Conservation (phyloP, 2,113 vertebrate species). For the Gnathonemus longibarbis region DNA sequence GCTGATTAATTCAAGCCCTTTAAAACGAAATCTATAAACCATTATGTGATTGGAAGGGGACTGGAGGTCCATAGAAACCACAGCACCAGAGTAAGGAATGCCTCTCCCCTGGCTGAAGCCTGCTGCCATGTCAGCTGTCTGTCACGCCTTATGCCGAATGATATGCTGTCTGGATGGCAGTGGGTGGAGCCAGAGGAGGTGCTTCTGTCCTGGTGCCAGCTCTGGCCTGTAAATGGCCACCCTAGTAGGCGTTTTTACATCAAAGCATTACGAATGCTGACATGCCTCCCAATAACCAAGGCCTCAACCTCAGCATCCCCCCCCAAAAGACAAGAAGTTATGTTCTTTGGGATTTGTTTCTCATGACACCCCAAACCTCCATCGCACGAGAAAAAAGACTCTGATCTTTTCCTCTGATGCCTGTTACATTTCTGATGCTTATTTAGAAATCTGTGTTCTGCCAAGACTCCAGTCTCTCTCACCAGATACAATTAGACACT, state of each 20-base stretch:
- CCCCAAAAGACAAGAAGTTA: background rate
- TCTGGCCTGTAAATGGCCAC: background rate
- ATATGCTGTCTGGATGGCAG: background rate
- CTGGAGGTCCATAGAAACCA: background rate
- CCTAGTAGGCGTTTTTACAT: background rate
- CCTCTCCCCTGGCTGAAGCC: background rate
- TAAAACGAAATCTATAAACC: background rate
- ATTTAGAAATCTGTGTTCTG: background rate
- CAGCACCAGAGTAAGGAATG: background rate
- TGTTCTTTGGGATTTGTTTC: background rate
- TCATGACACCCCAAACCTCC: background rate
- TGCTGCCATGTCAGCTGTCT: background rate
- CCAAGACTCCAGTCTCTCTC: background rate
- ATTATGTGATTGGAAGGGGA: background rate
- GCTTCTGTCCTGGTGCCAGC: background rate
- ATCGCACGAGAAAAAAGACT: background rate
- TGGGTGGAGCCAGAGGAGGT: background rate
- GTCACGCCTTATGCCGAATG: background rate
- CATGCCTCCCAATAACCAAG: background rate
- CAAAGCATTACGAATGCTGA: background rate
- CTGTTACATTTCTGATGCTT: background rate
- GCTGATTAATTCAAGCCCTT: conserved; percentile 2
- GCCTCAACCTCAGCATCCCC: background rate
- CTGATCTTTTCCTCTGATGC: background rate
- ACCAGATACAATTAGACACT: background rate